Percentiles rank a stretch among this genome's conserved stretches.
These are phyloP conservation scores for Tetrapedia diversipes DNA, from an alignment of 2,888 invertebrate species.

Conservation along the genomic window DNA sequence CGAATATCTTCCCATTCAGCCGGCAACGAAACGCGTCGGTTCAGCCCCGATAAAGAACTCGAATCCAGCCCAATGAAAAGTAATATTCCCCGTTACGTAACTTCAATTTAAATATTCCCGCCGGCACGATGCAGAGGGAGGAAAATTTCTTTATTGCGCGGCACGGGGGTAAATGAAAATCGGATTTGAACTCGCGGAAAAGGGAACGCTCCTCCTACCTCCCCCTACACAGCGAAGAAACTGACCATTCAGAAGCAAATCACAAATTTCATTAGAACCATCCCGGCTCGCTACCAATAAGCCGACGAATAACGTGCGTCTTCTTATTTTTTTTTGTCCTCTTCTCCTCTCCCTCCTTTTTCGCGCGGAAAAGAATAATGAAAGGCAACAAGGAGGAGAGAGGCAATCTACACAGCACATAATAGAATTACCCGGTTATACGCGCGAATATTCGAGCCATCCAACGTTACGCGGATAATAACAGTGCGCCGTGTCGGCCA, in stretches of 20 bases:
- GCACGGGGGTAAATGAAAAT: not conserved
- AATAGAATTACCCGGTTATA: conserved; percentile 31
- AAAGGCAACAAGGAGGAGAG: not conserved
- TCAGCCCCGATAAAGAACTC: not conserved
- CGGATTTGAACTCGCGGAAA: conserved; percentile 15
- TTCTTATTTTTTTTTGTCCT: not conserved
- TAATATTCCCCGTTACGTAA: conserved; percentile 17
- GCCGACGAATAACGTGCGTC: not conserved
- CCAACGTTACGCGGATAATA: conserved; percentile 15
- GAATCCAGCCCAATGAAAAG: not conserved
- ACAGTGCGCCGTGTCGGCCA: conserved; percentile 17
- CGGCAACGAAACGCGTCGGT: not conserved
- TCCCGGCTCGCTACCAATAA: not conserved
- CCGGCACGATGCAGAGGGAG: not conserved
- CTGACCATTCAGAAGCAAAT: conserved; percentile 6
- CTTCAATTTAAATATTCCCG: conserved; percentile 8
- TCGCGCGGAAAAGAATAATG: not conserved
- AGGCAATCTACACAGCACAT: conserved; percentile 1
- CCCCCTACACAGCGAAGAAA: not conserved
- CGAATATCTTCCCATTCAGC: not conserved
- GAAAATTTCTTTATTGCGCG: conserved; percentile 12
- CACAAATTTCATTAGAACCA: conserved; percentile 10
- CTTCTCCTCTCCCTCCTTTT: not conserved
- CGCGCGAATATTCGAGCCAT: conserved; percentile 15
- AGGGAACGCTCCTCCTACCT: no score